phyloP scores from a whole-genome alignment of 2,888 invertebrate species.

The Scrobipalpa atriplicella region DNA sequence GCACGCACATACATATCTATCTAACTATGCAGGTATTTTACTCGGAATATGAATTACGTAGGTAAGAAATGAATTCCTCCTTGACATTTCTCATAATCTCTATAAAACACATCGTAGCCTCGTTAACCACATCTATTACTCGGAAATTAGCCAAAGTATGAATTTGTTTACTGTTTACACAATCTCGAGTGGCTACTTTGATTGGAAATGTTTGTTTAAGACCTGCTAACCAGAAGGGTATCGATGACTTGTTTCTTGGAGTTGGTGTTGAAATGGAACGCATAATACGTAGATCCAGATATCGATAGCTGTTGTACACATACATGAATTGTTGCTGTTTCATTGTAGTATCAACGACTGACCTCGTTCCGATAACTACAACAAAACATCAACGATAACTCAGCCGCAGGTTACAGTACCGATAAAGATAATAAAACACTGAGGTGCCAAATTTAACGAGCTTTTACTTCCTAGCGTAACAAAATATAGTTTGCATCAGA shows the following conservation, averaged over 20 bases:
- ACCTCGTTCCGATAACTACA: constrained; percentile 22
- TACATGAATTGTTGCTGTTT: constrained; percentile 17
- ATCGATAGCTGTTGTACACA: constrained; percentile 9
- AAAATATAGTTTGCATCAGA: constrained; percentile 40
- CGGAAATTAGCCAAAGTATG: constrained; percentile 3
- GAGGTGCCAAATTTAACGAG: constrained; percentile 20
- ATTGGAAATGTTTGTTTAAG: constrained; percentile 16
- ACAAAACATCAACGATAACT: constrained; percentile 12
- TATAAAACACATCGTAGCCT: background rate
- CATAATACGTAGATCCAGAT: constrained; percentile 18
- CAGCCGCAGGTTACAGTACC: constrained; percentile 13
- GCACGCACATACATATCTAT: background rate
- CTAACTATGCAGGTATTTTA: background rate
- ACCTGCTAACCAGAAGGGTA: background rate
- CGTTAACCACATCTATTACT: constrained; percentile 20
- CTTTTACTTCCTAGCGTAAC: constrained; percentile 31
- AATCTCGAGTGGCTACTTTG: constrained; percentile 10
- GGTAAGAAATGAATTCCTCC: background rate
- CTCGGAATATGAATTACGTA: background rate
- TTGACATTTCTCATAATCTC: background rate
- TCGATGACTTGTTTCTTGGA: constrained; percentile 21
- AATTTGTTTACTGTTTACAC: constrained; percentile 24
- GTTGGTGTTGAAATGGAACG: constrained; percentile 1
- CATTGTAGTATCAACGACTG: constrained; percentile 11
- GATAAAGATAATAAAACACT: background rate